A percentile compares a stretch with the other conserved stretches of the same genome.
Conservation (phyloP, 1,140 invertebrate genomes). For the Pristionchus pacificus region DNA sequence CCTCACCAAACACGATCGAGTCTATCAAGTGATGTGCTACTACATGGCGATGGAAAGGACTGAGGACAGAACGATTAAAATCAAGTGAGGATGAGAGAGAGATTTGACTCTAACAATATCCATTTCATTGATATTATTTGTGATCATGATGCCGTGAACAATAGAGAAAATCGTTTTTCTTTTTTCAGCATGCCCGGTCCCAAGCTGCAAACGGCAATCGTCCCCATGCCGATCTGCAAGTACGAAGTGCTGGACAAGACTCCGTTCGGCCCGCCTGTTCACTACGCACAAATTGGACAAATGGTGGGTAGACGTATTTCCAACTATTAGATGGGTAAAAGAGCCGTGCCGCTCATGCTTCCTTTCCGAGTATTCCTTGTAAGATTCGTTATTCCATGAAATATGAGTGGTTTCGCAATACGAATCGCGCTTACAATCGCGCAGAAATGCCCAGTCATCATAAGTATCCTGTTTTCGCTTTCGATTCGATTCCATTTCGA, state of each 20-base stretch:
- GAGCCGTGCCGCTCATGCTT: no score
- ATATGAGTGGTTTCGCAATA: no score
- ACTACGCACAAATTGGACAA: constrained; percentile 54
- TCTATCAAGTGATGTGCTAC: constrained; percentile 53
- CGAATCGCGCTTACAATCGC: no score
- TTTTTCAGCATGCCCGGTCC: constrained; percentile 46
- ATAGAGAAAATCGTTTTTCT: not conserved
- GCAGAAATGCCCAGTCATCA: no score
- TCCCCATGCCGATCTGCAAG: constrained; percentile 53
- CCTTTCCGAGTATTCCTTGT: no score
- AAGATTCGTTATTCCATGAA: no score
- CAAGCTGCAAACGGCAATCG: constrained; percentile 49
- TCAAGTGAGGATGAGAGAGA: no score
- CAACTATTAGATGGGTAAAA: not conserved
- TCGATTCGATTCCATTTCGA: no score
- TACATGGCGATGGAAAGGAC: constrained; percentile 56
- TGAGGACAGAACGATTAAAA: constrained; percentile 46
- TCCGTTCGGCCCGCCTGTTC: constrained; percentile 51
- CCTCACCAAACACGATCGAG: constrained; percentile 51
- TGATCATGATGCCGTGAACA: not conserved
- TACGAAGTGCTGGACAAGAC: constrained; percentile 54
- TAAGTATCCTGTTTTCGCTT: no score
- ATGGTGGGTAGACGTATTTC: constrained; percentile 39
- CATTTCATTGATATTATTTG: not conserved
- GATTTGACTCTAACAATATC: no score